phyloP scores from a whole-genome alignment of 2,888 invertebrate genomes.

The Zaprionus obscuricornis region DNA sequence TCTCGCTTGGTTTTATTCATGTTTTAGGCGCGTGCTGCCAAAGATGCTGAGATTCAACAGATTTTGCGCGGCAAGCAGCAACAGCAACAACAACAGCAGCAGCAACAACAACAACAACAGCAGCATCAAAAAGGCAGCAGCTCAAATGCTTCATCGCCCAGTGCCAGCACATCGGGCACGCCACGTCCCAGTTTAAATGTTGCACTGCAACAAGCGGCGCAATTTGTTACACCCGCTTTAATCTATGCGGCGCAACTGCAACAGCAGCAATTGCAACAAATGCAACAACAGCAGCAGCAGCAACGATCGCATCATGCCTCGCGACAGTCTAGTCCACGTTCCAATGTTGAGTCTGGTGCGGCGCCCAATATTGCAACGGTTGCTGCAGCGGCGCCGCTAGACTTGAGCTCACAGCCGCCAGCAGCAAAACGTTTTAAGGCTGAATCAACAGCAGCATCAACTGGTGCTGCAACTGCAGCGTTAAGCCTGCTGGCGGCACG shows the following conservation, averaged over 20 bases:
- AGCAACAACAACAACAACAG: constrained; percentile 30
- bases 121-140: constrained; percentile 62
- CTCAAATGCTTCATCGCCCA: constrained; percentile 69
- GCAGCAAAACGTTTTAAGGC: constrained; percentile 81
- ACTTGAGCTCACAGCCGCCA: constrained; percentile 83
- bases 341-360: constrained; percentile 56
- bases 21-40: constrained; percentile 84
- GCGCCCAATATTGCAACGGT: constrained; percentile 43
- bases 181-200: constrained; percentile 79
- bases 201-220: constrained; percentile 81
- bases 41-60: constrained; percentile 85
- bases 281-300: constrained; percentile 60
- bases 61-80: constrained; percentile 78
- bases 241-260: constrained; percentile 81
- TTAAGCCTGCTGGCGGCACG: constrained; percentile 41
- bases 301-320: constrained; percentile 64
- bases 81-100: constrained; percentile 53
- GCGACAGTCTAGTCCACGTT: constrained; percentile 80
- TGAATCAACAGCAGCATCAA: constrained; percentile 64
- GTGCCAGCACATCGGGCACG: constrained; percentile 69
- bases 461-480: constrained; percentile 35
- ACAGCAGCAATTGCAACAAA: constrained; percentile 63
- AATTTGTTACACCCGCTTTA: constrained; percentile 81
- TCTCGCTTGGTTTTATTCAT: neutral
- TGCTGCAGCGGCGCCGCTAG: constrained; percentile 79